Conservation (phyloP, 2,113 vertebrate genomes). For the Ancistrus triradiatus region DNA sequence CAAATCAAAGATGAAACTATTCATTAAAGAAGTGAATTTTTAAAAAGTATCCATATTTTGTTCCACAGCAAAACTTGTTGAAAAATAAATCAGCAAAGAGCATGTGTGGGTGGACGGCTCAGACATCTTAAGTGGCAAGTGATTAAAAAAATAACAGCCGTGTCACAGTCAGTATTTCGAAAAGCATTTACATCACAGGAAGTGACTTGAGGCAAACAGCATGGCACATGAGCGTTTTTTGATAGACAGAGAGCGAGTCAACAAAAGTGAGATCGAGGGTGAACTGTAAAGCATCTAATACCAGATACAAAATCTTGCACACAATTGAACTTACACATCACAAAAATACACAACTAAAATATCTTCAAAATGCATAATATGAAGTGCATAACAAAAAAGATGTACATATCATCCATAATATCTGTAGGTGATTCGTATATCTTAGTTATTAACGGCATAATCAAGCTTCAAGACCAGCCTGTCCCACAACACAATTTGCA, state of each 20-base stretch:
- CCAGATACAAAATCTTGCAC: too few species aligned
- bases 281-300: too few species aligned
- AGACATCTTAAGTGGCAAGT: conserved; percentile 43
- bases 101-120: conserved; percentile 18
- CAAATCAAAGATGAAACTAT: conserved; percentile 13
- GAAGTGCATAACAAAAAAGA: too few species aligned
- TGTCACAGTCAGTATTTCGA: conserved; percentile 21
- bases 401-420: too few species aligned
- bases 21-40: conserved; percentile 3
- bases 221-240: neutral
- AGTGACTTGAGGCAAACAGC: conserved; percentile 26
- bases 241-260: neutral
- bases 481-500: too few species aligned
- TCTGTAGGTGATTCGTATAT: too few species aligned
- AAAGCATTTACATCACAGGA: conserved; percentile 32
- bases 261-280: neutral
- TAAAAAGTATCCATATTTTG: conserved; percentile 4
- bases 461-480: too few species aligned
- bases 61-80: neutral
- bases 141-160: conserved; percentile 45
- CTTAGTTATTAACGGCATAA: too few species aligned
- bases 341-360: too few species aligned
- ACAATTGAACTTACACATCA: too few species aligned
- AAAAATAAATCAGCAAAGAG: conserved; percentile 36
- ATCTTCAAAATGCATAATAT: too few species aligned